A percentile compares a stretch with the other conserved stretches of the same genome.
These are phyloP conservation scores for Vespertilio murinus DNA, from an alignment of 2,797 vertebrate genomes.

Conservation along the genomic window DNA sequence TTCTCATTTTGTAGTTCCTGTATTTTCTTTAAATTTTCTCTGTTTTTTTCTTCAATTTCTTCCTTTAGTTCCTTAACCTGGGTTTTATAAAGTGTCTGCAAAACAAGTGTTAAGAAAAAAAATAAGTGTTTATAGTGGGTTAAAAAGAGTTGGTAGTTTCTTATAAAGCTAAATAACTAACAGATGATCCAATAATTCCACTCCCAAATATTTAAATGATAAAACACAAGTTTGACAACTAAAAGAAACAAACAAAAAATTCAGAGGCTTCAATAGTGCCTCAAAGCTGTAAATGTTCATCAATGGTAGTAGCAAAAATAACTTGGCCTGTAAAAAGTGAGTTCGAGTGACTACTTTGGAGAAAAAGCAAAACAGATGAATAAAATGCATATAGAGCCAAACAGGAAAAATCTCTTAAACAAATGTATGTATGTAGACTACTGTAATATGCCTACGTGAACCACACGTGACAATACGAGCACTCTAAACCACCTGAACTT, in stretches of 20 bases:
- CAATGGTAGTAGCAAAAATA: not conserved
- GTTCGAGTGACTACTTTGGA: not conserved
- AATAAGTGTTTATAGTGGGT: not conserved
- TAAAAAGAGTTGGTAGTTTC: not conserved
- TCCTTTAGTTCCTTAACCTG: conserved; percentile 99
- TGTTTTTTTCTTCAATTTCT: conserved; percentile 96
- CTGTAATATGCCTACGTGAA: not conserved
- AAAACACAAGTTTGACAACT: not conserved
- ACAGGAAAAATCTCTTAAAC: not conserved
- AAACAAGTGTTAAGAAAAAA: conserved; percentile 72
- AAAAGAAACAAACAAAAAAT: not conserved
- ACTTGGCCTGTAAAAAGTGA: not conserved
- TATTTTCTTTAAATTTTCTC: conserved; percentile 93
- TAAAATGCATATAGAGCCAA: not conserved
- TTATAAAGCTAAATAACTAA: conserved; percentile 35
- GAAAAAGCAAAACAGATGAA: conserved; percentile 28
- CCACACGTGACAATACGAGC: not conserved
- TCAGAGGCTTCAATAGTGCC: conserved; percentile 5
- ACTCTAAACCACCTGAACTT: not conserved
- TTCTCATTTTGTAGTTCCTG: conserved; percentile 94
- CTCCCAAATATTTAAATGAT: conserved; percentile 6
- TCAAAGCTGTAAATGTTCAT: conserved; percentile 39
- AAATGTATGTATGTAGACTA: not conserved
- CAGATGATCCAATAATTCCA: not conserved
- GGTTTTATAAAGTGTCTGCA: conserved; percentile 99